A percentile compares a stretch with the other conserved stretches of the same genome.
Evolutionary conservation across 2,888 invertebrate genomes (phyloP).

Genomic region (Lasiommata megera): DNA sequence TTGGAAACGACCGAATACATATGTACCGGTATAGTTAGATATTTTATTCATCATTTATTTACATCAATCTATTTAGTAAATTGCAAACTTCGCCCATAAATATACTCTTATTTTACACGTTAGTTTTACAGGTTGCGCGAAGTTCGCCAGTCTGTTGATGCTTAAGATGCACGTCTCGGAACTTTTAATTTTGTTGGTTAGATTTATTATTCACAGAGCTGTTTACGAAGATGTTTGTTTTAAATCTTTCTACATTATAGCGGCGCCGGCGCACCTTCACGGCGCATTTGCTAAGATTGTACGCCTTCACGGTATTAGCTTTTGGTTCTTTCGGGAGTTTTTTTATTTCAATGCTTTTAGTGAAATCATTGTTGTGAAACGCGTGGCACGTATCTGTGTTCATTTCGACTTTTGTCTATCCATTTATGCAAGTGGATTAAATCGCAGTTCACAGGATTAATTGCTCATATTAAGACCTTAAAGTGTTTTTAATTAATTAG

Average conservation of each 20-base stretch:
- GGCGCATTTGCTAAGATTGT: constrained; percentile 52
- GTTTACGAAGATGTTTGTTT: constrained; percentile 27
- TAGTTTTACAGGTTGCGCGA: background rate
- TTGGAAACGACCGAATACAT: too few species aligned
- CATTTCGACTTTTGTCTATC: too few species aligned
- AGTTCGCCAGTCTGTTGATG: background rate
- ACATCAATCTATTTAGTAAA: too few species aligned
- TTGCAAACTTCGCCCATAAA: too few species aligned
- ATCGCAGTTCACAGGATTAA: too few species aligned
- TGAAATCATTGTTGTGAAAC: background rate
- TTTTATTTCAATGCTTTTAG: background rate
- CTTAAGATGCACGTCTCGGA: background rate
- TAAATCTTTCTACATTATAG: constrained; percentile 36
- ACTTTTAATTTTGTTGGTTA: constrained; percentile 37
- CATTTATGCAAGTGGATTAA: too few species aligned
- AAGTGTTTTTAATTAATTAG: too few species aligned
- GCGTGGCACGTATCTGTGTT: background rate
- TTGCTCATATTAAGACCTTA: too few species aligned
- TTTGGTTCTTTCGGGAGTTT: constrained; percentile 46
- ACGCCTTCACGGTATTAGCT: constrained; percentile 54
- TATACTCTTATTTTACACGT: background rate
- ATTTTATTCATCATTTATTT: too few species aligned
- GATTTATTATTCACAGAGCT: constrained; percentile 41
- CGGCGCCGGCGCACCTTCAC: constrained; percentile 54
- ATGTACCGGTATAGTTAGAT: too few species aligned